phyloP scores from a whole-genome alignment of 1,140 invertebrate genomes.

The Orussus abietinus region DNA sequence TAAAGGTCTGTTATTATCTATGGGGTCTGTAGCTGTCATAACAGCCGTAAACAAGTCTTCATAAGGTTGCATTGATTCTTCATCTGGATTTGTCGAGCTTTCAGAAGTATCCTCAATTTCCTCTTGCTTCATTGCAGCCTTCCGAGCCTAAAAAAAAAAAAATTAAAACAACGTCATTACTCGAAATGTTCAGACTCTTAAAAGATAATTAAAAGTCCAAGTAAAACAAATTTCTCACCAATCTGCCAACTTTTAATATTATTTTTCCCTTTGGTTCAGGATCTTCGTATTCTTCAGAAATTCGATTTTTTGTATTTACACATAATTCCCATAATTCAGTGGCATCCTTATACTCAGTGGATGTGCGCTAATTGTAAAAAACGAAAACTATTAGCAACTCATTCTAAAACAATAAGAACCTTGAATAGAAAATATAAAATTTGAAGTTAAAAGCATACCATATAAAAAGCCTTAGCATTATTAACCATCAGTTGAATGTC shows the following conservation, averaged over 20 bases:
- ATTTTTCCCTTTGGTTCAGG: constrained; percentile 58
- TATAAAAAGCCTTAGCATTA: constrained; percentile 93
- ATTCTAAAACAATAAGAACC: too few relatives aligned
- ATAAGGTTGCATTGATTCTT: constrained; percentile 65
- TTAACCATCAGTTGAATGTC: constrained; percentile 86
- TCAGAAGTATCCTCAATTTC: constrained; percentile 66
- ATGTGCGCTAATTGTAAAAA: constrained; percentile 58
- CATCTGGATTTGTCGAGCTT: constrained; percentile 66
- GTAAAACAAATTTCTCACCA: constrained; percentile 35
- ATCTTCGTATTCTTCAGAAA: constrained; percentile 52
- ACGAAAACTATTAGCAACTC: constrained; percentile 13
- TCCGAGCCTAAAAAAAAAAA: constrained; percentile 40
- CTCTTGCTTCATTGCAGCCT: constrained; percentile 49
- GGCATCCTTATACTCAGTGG: constrained; percentile 88
- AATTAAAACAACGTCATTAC: too few relatives aligned
- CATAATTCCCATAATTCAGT: constrained; percentile 85
- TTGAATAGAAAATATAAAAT: too few relatives aligned
- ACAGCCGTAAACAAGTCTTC: constrained; percentile 83
- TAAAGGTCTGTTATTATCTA: constrained; percentile 75
- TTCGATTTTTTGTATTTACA: constrained; percentile 53
- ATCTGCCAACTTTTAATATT: constrained; percentile 57
- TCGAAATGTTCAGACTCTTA: too few relatives aligned
- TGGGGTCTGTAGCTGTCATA: constrained; percentile 71
- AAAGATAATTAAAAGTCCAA: constrained; percentile 2
- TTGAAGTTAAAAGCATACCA: constrained; percentile 60